A percentile compares a stretch with the other conserved stretches of the same genome.
These are phyloP conservation scores for Netelia virgata DNA, from an alignment of 2,888 invertebrate species.

Conservation along the genomic window DNA sequence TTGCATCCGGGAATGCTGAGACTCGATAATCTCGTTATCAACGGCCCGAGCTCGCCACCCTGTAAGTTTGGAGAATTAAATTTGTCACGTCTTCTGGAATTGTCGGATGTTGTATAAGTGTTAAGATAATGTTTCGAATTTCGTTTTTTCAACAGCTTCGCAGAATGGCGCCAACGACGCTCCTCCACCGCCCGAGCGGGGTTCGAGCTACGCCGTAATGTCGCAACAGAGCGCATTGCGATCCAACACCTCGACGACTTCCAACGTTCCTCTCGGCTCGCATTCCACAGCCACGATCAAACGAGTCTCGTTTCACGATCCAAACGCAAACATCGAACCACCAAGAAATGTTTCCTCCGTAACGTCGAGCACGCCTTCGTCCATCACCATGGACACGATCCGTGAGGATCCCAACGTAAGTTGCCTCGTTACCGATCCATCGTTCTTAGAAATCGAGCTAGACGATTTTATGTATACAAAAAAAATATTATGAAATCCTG, in stretches of 20 bases:
- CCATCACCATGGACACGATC: conserved; percentile 86
- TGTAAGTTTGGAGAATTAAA: conserved; percentile 71
- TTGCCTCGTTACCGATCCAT: conserved; percentile 72
- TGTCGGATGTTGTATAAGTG: not conserved
- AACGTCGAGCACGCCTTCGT: conserved; percentile 83
- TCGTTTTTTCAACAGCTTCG: conserved; percentile 72
- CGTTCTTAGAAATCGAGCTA: conserved; percentile 10
- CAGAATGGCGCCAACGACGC: conserved; percentile 84
- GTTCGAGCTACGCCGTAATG: conserved; percentile 95
- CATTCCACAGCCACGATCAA: conserved; percentile 85
- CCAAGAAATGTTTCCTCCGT: conserved; percentile 82
- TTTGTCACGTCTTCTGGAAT: too few species aligned
- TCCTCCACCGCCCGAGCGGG: conserved; percentile 92
- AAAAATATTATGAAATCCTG: conserved; percentile 17
- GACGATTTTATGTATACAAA: not conserved
- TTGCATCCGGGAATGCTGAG: conserved; percentile 82
- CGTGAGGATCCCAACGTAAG: conserved; percentile 94
- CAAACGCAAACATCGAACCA: conserved; percentile 82
- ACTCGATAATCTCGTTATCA: conserved; percentile 83
- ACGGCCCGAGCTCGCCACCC: conserved; percentile 81
- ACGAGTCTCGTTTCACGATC: conserved; percentile 92
- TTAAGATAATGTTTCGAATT: not conserved
- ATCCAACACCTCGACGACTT: conserved; percentile 82
- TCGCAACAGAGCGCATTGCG: conserved; percentile 87
- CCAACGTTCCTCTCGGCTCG: conserved; percentile 79